Evolutionary conservation across 1,140 invertebrate genomes (phyloP).

Genomic region (Tetraneura akinire): DNA sequence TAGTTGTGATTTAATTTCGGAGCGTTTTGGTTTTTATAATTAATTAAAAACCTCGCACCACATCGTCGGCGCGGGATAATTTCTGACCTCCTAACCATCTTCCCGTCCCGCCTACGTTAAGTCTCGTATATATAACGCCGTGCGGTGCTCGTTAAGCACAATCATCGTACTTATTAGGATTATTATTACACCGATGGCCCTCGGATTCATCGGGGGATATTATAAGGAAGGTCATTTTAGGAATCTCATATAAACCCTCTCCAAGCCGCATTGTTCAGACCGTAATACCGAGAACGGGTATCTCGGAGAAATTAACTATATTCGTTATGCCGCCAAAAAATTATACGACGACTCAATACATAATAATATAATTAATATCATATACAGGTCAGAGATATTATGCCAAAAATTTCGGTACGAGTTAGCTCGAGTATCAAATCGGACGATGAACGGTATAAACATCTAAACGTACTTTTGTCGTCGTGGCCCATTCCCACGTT

Average conservation of each 20-base stretch:
- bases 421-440: too few species aligned
- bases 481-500: constrained; percentile 95
- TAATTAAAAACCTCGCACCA: constrained; percentile 27
- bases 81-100: constrained; percentile 43
- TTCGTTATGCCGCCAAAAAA: neutral
- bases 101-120: neutral
- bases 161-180: constrained; percentile 43
- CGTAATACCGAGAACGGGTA: neutral
- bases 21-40: constrained; percentile 3
- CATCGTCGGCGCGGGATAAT: neutral
- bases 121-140: too few species aligned
- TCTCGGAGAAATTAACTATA: neutral
- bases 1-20: constrained; percentile 36
- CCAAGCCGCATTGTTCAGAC: neutral
- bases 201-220: neutral
- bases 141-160: constrained; percentile 46
- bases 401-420: too few species aligned
- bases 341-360: neutral
- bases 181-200: constrained; percentile 11
- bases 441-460: too few species aligned
- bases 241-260: constrained; percentile 31
- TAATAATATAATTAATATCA: too few species aligned
- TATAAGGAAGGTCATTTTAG: constrained; percentile 28
- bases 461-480: constrained; percentile 72
- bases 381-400: neutral